Evolutionary conservation across 2,113 vertebrate genomes (phyloP).

Genomic region (Salvelinus namaycush): DNA sequence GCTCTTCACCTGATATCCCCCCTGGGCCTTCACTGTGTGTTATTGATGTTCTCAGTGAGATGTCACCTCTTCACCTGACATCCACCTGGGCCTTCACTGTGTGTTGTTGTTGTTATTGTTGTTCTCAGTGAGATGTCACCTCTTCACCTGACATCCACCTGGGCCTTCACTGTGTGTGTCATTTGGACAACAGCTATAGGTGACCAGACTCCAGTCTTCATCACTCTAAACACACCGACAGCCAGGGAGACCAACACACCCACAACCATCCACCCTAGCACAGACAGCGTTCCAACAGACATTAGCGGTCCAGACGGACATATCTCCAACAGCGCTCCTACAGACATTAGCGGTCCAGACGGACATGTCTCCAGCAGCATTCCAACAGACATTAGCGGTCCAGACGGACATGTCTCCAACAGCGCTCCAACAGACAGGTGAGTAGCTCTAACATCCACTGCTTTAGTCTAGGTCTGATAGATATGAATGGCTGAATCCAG

Average conservation of each 20-base stretch:
- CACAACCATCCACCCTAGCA: neutral
- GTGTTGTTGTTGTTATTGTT: too few species aligned
- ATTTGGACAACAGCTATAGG: slow-evolving; percentile 5
- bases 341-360: too few species aligned
- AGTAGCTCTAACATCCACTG: neutral
- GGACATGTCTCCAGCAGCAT: too few species aligned
- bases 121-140: neutral
- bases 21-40: neutral
- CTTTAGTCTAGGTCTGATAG: neutral
- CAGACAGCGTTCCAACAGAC: neutral
- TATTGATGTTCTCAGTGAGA: neutral
- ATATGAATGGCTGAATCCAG: neutral
- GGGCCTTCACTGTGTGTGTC: neutral
- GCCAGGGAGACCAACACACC: neutral
- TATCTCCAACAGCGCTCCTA: fast-evolving
- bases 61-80: neutral
- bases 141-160: neutral
- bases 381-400: too few species aligned
- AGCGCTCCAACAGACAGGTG: neutral
- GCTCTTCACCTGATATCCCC: neutral
- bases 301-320: neutral
- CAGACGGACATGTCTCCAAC: too few species aligned
- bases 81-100: neutral
- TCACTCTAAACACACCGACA: neutral
- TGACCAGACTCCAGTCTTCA: neutral